Evolutionary conservation across 1,140 invertebrate genomes (phyloP).

Genomic region (Leptinotarsa lineolata): DNA sequence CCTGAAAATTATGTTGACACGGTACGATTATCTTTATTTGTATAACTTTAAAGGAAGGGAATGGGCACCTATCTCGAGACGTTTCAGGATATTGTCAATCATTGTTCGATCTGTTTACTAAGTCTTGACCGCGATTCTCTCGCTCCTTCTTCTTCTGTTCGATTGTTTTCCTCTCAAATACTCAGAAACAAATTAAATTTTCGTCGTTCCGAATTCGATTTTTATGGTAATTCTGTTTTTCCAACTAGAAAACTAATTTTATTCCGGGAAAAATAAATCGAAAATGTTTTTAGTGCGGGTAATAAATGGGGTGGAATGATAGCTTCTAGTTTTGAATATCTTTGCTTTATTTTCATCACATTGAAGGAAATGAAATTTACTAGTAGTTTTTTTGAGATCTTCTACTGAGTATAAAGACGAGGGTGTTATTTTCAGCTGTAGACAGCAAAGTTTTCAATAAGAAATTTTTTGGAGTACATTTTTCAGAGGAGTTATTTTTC

Average conservation of each 20-base stretch:
- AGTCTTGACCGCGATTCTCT: conserved; percentile 36
- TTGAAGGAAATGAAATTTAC: no score
- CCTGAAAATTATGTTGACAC: conserved; percentile 33
- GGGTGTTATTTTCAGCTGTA: no score
- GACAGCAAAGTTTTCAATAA: no score
- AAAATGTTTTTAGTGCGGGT: not conserved
- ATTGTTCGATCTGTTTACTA: conserved; percentile 39
- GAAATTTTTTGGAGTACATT: no score
- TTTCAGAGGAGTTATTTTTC: no score
- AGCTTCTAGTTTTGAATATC: no score
- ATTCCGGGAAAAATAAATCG: not conserved
- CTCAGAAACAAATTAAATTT: conserved; percentile 27
- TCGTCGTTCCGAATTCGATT: conserved; percentile 13
- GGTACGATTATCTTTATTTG: conserved; percentile 42
- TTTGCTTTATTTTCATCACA: no score
- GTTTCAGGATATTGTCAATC: conserved; percentile 38
- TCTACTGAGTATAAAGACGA: no score
- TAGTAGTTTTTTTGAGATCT: no score
- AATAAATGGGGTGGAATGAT: not conserved
- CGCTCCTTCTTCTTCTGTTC: conserved; percentile 10
- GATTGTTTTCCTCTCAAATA: conserved; percentile 25
- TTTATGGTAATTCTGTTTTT: conserved; percentile 27
- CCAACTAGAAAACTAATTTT: not conserved
- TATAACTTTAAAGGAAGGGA: conserved; percentile 30
- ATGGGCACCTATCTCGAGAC: conserved; percentile 11